Percentiles rank a stretch among this genome's conserved stretches.
Conservation (phyloP, 1,140 invertebrate species). For the Sarcophaga peregrina region DNA sequence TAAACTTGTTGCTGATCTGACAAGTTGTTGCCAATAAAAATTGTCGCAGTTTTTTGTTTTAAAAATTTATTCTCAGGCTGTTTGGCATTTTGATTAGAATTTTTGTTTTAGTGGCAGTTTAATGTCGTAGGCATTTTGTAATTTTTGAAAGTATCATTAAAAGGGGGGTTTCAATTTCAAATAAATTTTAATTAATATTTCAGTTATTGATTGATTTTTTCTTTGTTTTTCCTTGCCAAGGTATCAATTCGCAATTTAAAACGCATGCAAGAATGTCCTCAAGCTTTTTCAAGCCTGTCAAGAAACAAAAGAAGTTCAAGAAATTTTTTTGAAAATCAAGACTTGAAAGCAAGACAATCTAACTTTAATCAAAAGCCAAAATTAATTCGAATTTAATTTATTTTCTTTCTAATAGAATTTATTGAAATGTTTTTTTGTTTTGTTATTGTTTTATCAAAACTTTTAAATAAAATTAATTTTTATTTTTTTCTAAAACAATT, state of each 20-base stretch:
- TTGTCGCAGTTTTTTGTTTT: not conserved
- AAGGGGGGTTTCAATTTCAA: not conserved
- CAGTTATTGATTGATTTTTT: not conserved
- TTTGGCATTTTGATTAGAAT: not conserved
- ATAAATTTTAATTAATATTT: no score
- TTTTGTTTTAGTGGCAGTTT: no score
- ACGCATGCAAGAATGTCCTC: not conserved
- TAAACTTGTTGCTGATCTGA: not conserved
- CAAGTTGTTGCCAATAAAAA: not conserved
- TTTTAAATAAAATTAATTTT: no score
- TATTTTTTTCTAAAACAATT: no score
- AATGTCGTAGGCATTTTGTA: no score
- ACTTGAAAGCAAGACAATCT: no score
- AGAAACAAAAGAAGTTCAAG: not conserved
- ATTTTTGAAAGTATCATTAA: constrained; percentile 3
- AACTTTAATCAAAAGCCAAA: no score
- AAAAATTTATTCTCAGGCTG: not conserved
- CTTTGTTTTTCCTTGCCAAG: not conserved
- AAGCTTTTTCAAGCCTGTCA: not conserved
- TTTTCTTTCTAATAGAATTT: no score
- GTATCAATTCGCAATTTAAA: not conserved
- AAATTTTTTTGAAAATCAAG: no score
- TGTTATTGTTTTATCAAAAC: no score
- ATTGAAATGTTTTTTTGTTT: no score
- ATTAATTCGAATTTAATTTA: no score